These are phyloP conservation scores for Diachrysia chrysitis DNA, from an alignment of 2,888 invertebrate species.

Conservation along the genomic window DNA sequence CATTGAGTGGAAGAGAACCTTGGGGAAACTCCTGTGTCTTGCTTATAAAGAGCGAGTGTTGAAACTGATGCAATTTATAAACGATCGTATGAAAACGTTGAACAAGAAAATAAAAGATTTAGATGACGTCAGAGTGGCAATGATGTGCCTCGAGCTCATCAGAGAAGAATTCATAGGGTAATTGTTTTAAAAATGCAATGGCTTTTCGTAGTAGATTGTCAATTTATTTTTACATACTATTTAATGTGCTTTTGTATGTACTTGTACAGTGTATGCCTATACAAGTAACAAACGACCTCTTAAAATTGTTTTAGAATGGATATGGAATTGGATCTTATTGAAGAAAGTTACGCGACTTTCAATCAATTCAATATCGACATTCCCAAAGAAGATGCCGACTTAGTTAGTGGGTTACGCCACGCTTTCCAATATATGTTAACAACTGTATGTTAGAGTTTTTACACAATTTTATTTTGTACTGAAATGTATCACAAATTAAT, in stretches of 20 bases:
- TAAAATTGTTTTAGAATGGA: slow-evolving; percentile 89
- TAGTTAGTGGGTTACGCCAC: slow-evolving; percentile 93
- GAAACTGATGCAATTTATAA: slow-evolving; percentile 93
- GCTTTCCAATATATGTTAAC: slow-evolving; percentile 93
- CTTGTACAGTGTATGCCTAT: too few relatives aligned
- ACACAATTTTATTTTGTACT: not conserved
- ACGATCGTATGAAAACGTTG: slow-evolving; percentile 92
- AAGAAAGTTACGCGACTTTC: slow-evolving; percentile 94
- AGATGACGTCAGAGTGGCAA: slow-evolving; percentile 94
- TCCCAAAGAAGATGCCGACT: slow-evolving; percentile 93
- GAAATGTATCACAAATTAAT: not conserved
- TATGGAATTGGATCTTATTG: slow-evolving; percentile 92
- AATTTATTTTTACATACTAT: not conserved
- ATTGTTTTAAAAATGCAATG: slow-evolving; percentile 1
- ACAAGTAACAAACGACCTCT: not conserved
- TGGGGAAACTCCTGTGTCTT: slow-evolving; percentile 91
- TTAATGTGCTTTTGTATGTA: too few relatives aligned
- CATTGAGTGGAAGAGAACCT: slow-evolving; percentile 93
- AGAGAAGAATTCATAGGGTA: slow-evolving; percentile 93
- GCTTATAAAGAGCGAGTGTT: slow-evolving; percentile 92
- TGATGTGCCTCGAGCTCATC: slow-evolving; percentile 93
- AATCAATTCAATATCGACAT: slow-evolving; percentile 91
- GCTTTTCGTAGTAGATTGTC: not conserved
- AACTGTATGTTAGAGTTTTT: slow-evolving; percentile 87
- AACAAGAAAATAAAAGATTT: slow-evolving; percentile 92